Percentiles rank a stretch among this genome's conserved stretches.
Conservation (phyloP, 1,140 invertebrate species). For the Prorops nasuta region DNA sequence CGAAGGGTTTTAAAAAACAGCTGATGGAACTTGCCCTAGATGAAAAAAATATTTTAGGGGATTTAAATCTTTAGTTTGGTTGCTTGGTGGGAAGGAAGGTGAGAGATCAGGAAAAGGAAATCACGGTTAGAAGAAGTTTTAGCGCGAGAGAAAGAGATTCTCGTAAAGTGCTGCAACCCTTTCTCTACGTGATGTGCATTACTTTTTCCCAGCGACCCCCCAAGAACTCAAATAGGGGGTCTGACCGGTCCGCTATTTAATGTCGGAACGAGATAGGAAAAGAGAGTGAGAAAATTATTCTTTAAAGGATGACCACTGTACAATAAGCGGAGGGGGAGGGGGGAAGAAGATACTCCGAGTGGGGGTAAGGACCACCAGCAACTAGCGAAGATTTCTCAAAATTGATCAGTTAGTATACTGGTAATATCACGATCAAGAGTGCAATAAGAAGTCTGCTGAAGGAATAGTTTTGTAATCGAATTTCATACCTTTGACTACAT, state of each 20-base stretch:
- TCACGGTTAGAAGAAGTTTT: slow-evolving; percentile 18
- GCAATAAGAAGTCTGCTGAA: slow-evolving; percentile 31
- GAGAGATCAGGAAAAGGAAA: slow-evolving; percentile 16
- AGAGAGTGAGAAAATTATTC: slow-evolving; percentile 10
- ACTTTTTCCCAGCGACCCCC: slow-evolving; percentile 31
- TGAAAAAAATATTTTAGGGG: too few species aligned
- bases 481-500: too few species aligned
- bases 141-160: slow-evolving; percentile 11
- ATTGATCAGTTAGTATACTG: slow-evolving; percentile 11
- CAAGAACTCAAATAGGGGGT: slow-evolving; percentile 12
- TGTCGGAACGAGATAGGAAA: neutral
- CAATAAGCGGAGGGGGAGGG: slow-evolving; percentile 23
- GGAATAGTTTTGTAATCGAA: too few species aligned
- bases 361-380: slow-evolving; percentile 28
- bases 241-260: slow-evolving; percentile 27
- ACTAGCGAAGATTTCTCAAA: slow-evolving; percentile 20
- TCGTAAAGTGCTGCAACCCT: slow-evolving; percentile 17
- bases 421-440: slow-evolving; percentile 40
- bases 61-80: too few species aligned
- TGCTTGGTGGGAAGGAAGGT: neutral
- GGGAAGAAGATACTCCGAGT: slow-evolving; percentile 12
- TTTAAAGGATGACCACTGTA: slow-evolving; percentile 13
- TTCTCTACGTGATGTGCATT: slow-evolving; percentile 24
- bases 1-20: too few species aligned
- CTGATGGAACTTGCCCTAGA: too few species aligned